Evolutionary conservation across 2,797 vertebrate species (phyloP).

Genomic region (Meriones psammophilus): DNA sequence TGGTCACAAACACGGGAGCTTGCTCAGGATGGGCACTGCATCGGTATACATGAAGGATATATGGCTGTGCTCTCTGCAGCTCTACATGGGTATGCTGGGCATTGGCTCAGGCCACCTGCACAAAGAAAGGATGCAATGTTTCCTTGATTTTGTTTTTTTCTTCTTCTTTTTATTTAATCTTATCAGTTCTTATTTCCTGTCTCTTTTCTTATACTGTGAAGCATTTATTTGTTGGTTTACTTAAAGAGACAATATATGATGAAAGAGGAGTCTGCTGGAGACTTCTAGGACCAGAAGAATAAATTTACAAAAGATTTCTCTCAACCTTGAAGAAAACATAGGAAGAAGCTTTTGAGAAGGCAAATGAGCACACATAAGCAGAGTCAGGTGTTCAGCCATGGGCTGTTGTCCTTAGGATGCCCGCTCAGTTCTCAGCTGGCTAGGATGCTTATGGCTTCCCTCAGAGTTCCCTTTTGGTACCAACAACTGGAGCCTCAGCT

Average conservation of each 20-base stretch:
- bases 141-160: background rate
- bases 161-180: background rate
- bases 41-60: background rate
- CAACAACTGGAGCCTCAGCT: background rate
- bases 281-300: background rate
- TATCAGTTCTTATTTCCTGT: background rate
- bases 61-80: background rate
- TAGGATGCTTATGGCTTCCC: background rate
- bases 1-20: too few relatives aligned
- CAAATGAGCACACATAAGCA: background rate
- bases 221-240: conserved; percentile 32
- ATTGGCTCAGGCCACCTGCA: background rate
- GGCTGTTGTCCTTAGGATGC: background rate
- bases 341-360: background rate
- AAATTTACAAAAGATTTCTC: background rate
- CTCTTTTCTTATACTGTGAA: background rate
- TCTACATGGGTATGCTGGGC: background rate
- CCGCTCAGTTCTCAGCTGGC: background rate
- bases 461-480: background rate
- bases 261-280: background rate
- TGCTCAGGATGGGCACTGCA: background rate
- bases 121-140: background rate
- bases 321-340: background rate
- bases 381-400: background rate
- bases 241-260: background rate